Conservation (phyloP, 2,113 vertebrate genomes). For the Malurus cyaneus region DNA sequence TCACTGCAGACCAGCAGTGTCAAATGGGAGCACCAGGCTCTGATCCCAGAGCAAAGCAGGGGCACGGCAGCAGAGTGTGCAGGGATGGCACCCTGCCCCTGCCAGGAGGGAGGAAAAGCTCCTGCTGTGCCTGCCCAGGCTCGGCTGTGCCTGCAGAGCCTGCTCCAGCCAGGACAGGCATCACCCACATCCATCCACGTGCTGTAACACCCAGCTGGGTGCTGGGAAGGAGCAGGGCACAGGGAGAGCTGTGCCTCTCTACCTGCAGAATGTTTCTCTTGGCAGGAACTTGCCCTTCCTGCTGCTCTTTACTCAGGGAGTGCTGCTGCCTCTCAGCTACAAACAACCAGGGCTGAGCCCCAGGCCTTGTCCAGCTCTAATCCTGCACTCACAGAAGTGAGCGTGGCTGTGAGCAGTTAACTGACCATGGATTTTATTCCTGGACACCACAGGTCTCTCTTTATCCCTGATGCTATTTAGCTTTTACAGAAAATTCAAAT, state of each 20-base stretch:
- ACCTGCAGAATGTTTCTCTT: neutral
- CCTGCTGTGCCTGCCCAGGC: neutral
- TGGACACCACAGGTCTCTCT: neutral
- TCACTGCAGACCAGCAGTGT: neutral
- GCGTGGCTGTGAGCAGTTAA: neutral
- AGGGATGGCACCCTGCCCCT: neutral
- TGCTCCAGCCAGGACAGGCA: neutral
- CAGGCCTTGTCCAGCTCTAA: neutral
- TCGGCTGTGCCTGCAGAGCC: neutral
- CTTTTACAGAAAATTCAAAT: neutral
- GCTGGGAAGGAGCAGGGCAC: neutral
- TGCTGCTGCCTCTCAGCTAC: neutral
- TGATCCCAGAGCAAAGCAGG: rapidly evolving
- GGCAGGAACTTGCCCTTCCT: neutral
- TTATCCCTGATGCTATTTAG: neutral
- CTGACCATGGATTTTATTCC: neutral
- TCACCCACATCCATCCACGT: neutral
- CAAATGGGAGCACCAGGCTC: neutral
- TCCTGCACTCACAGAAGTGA: neutral
- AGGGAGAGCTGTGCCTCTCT: neutral
- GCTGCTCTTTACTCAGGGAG: neutral
- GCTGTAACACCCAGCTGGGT: neutral
- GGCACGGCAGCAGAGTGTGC: neutral
- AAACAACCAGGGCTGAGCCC: slow-evolving; percentile 1
- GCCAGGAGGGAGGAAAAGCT: neutral